phyloP scores from a whole-genome alignment of 1,140 invertebrate genomes.

The Delia radicum region DNA sequence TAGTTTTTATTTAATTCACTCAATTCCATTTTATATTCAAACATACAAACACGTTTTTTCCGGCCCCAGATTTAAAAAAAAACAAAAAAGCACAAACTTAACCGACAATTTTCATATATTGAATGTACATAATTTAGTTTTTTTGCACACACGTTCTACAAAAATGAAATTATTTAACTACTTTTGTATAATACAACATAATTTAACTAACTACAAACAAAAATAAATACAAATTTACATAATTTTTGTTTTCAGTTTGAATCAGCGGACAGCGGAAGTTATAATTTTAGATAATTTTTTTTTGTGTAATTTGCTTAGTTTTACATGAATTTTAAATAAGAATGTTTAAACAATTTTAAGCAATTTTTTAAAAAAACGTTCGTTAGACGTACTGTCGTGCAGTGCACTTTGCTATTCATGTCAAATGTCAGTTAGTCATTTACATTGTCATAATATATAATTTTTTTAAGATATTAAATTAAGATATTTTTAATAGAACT shows the following conservation, averaged over 20 bases:
- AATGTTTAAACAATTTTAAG: too few relatives aligned
- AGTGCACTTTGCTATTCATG: too few relatives aligned
- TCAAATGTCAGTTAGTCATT: too few relatives aligned
- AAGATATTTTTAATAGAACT: too few relatives aligned
- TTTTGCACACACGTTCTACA: slow-evolving; percentile 6
- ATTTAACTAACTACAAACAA: not conserved
- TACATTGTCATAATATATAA: too few relatives aligned
- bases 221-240: not conserved
- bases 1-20: not conserved
- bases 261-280: not conserved
- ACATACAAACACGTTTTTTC: slow-evolving; percentile 17
- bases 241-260: not conserved
- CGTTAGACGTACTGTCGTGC: too few relatives aligned
- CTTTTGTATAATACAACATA: slow-evolving; percentile 12
- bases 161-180: slow-evolving; percentile 4
- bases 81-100: too few relatives aligned
- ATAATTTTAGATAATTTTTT: slow-evolving; percentile 8
- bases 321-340: too few relatives aligned
- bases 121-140: not conserved
- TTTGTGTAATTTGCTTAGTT: not conserved
- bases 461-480: too few relatives aligned
- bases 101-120: too few relatives aligned
- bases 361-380: too few relatives aligned
- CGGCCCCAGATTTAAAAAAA: slow-evolving; percentile 14
- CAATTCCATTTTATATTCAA: slow-evolving; percentile 19